Evolutionary conservation across 2,888 invertebrate species (phyloP).

Genomic region (Tachina grossa): DNA sequence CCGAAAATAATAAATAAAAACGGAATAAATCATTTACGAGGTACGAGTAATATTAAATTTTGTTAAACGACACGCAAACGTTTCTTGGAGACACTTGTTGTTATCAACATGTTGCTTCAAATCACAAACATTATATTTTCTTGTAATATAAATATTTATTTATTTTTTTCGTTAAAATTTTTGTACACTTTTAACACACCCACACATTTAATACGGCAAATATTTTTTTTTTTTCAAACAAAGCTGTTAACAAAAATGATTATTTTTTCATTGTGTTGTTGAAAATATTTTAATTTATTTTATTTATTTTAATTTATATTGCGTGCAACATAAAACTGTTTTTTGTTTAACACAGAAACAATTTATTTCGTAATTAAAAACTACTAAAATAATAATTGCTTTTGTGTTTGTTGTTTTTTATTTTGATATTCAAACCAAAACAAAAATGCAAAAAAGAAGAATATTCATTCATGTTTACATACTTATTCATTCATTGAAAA

Average conservation of each 20-base stretch:
- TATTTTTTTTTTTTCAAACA: constrained; percentile 44
- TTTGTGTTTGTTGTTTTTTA: not conserved
- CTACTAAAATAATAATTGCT: constrained; percentile 50
- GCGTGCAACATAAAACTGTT: constrained; percentile 62
- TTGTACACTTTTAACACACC: constrained; percentile 47
- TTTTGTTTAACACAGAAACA: constrained; percentile 31
- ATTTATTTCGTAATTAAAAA: constrained; percentile 59
- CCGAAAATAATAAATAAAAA: constrained; percentile 11
- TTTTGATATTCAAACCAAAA: constrained; percentile 26
- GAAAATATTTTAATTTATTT: constrained; percentile 38
- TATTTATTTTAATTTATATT: constrained; percentile 61
- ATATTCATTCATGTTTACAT: constrained; percentile 63
- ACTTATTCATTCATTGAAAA: constrained; percentile 59
- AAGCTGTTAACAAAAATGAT: constrained; percentile 33
- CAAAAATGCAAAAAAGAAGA: constrained; percentile 1
- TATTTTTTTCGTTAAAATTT: not conserved
- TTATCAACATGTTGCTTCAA: constrained; percentile 59
- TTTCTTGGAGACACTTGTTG: constrained; percentile 58
- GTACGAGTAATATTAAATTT: not conserved
- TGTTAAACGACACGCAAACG: constrained; percentile 52
- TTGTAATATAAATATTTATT: constrained; percentile 21
- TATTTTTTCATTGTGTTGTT: constrained; percentile 7
- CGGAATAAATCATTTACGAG: constrained; percentile 48
- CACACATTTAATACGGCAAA: constrained; percentile 45
- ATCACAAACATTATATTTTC: constrained; percentile 40